Evolutionary conservation across 2,888 invertebrate species (phyloP), one percentile per base, ranked within the genome.

Genomic region (Polymixis flavicincta): DNA sequence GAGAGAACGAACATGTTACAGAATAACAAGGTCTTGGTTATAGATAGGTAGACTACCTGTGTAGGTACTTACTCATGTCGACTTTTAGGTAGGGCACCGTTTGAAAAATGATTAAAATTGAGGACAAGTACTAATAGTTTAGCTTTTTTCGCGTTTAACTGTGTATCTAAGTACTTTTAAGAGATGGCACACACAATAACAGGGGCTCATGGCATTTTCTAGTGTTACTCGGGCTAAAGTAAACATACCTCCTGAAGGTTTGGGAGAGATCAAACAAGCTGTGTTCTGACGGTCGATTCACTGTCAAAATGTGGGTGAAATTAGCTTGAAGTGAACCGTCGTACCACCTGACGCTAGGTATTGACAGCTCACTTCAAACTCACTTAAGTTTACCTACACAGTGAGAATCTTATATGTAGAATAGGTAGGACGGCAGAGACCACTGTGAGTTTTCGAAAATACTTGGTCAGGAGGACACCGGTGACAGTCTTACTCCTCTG

Each of bases 21-120:
- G 42, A 50, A 45, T 32, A 50, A 59, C 80, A 28, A 84, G 80
- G 82, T 75, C 60, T 71, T 25, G 8, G 37, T 17, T 52, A 55
- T 50, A 42, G 42, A 9, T 73, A 61, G 48, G 14, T n/a, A 67
- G 42, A 59, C 9, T 13, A 76, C 76, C 45, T 28, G 17, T n/a
- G n/a, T n/a, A n/a, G 19, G 63, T 28, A 25, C 25, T 32, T 54
- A 48, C 14, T 22, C 14, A 37, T 19, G 65, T 50, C 7, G 28
- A 17, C 5, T 37, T n/a, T 14, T n/a, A 28, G n/a, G 54, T 28
- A 28, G 48, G 37, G 28, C 14, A 50, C 37, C 45, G 19, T 72
- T 72, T 6, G 19, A 72, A 25, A 71, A 22, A 52, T 17, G 13
- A 28, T 19, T 50, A 2, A 7, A 37, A 37, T 37, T n/a, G 19